Evolutionary conservation across 2,113 vertebrate genomes (phyloP).

Genomic region (Astatoreochromis straeleni): DNA sequence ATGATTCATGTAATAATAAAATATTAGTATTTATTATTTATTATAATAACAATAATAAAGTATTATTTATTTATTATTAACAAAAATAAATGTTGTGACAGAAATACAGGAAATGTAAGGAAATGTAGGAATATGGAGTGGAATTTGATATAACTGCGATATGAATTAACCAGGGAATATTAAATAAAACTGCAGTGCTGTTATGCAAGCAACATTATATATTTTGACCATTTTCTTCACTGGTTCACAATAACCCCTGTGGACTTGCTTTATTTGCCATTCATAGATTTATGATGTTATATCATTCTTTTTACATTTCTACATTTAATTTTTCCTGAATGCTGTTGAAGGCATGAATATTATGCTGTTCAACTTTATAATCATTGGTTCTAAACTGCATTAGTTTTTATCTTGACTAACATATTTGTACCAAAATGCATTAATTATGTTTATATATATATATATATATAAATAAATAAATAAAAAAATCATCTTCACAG

Average conservation of each 20-base stretch:
- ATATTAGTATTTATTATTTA: background rate
- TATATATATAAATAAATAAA: fast-evolving
- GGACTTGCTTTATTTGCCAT: background rate
- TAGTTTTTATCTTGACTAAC: background rate
- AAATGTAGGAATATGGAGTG: background rate
- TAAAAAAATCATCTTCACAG: background rate
- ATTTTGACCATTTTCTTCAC: background rate
- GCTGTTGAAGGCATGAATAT: background rate
- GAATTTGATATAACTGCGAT: background rate
- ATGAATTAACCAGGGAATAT: background rate
- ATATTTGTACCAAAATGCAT: background rate
- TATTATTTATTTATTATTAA: background rate
- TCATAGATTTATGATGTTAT: too few relatives aligned
- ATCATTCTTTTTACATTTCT: too few relatives aligned
- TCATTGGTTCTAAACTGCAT: background rate
- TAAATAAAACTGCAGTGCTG: background rate
- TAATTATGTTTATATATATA: background rate
- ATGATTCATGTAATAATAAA: background rate
- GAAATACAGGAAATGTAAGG: background rate
- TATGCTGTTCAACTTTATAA: background rate
- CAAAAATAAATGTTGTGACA: background rate
- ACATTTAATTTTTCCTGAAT: background rate
- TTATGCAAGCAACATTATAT: background rate
- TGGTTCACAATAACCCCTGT: background rate
- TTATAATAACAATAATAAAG: too few relatives aligned